Evolutionary conservation across 2,888 invertebrate species (phyloP).

Genomic region (Drosophila nr. medialis): DNA sequence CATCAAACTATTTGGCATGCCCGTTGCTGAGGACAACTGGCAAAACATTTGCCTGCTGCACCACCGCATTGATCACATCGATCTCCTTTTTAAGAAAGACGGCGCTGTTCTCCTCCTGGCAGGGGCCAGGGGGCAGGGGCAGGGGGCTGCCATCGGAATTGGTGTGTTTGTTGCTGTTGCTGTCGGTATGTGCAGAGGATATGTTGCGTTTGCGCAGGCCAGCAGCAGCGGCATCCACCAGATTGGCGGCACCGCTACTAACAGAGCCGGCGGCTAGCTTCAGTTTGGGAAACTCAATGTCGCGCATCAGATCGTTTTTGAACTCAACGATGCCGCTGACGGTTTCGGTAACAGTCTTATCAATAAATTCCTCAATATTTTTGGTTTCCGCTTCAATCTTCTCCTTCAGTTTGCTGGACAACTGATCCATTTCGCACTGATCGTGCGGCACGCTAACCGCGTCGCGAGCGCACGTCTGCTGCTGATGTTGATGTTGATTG

Average conservation of each 20-base stretch:
- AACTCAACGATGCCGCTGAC: constrained; percentile 85
- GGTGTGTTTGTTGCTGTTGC: constrained; percentile 16
- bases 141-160: background rate
- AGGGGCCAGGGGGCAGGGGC: constrained; percentile 14
- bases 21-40: constrained; percentile 85
- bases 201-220: constrained; percentile 83
- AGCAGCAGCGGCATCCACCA: constrained; percentile 54
- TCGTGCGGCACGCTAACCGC: constrained; percentile 83
- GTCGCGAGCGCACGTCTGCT: constrained; percentile 73
- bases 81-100: constrained; percentile 84
- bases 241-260: constrained; percentile 41
- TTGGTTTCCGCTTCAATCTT: constrained; percentile 84
- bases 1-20: constrained; percentile 83
- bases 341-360: constrained; percentile 85
- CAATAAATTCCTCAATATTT: constrained; percentile 85
- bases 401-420: constrained; percentile 84
- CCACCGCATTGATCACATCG: constrained; percentile 84
- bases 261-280: constrained; percentile 55
- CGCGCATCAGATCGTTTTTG: constrained; percentile 85
- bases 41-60: constrained; percentile 84
- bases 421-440: constrained; percentile 84
- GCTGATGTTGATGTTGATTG: constrained; percentile 23
- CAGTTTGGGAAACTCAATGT: constrained; percentile 74
- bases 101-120: constrained; percentile 59
- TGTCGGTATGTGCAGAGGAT: constrained; percentile 50